Evolutionary conservation across 2,888 invertebrate species (phyloP).

Genomic region (Orchesella flavescens): DNA sequence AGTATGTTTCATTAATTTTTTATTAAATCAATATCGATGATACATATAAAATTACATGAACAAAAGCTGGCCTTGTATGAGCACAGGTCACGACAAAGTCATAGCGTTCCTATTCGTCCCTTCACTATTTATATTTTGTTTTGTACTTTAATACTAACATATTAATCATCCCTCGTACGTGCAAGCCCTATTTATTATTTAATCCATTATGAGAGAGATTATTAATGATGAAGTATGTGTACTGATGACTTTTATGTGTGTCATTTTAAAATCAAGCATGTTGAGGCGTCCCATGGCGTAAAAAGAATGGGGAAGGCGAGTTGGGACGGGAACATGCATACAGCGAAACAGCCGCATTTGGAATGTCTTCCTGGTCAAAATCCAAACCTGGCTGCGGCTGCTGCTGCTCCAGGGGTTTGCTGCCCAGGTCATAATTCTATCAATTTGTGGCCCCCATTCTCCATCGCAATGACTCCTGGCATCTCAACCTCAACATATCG

Average conservation of each 20-base stretch:
- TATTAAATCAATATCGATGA: no score
- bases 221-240: no score
- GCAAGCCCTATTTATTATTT: neutral
- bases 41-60: no score
- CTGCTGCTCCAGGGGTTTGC: slow-evolving; percentile 10
- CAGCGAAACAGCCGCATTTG: slow-evolving; percentile 77
- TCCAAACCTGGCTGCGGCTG: neutral
- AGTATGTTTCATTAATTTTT: no score
- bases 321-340: slow-evolving; percentile 78
- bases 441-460: slow-evolving; percentile 80
- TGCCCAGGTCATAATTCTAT: slow-evolving; percentile 71
- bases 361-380: slow-evolving; percentile 59
- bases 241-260: no score
- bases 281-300: slow-evolving; percentile 75
- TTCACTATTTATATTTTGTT: neutral
- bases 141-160: neutral
- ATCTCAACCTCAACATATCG: slow-evolving; percentile 72
- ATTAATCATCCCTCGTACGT: neutral
- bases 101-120: no score
- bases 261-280: neutral
- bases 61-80: neutral
- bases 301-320: slow-evolving; percentile 80
- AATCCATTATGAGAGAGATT: no score
- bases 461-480: slow-evolving; percentile 76
- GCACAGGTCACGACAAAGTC: neutral